Evolutionary conservation across 1,140 invertebrate genomes (phyloP).

Genomic region (Hestina assimilis): DNA sequence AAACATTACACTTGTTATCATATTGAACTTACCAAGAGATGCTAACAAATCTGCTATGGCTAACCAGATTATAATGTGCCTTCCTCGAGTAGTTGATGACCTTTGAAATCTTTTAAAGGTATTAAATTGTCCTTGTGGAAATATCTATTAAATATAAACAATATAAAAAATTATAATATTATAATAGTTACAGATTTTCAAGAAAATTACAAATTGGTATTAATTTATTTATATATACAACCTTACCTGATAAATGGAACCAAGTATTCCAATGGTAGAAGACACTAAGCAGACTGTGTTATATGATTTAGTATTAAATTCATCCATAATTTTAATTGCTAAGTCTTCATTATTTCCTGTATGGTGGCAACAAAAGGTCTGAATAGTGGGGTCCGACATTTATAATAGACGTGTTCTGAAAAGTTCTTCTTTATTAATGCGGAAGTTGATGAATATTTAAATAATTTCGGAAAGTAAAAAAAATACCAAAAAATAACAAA

Average conservation of each 20-base stretch:
- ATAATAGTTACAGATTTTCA: constrained; percentile 1
- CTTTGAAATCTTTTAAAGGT: constrained; percentile 74
- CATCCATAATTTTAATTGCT: constrained; percentile 81
- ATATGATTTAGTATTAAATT: constrained; percentile 85
- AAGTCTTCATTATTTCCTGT: constrained; percentile 81
- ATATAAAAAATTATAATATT: constrained; percentile 2
- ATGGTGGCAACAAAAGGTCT: constrained; percentile 88
- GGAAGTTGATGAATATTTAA: no score
- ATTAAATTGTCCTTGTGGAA: constrained; percentile 53
- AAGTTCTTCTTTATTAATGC: no score
- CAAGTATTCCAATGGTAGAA: constrained; percentile 84
- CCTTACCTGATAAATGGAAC: constrained; percentile 86
- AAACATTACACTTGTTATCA: not conserved
- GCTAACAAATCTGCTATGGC: constrained; percentile 88
- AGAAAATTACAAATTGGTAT: no score
- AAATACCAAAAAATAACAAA: no score
- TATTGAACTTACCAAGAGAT: constrained; percentile 80
- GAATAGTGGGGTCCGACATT: constrained; percentile 89
- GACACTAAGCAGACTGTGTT: constrained; percentile 86
- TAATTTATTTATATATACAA: no score
- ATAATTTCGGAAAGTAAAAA: no score
- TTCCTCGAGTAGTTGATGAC: constrained; percentile 80
- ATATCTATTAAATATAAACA: constrained; percentile 59
- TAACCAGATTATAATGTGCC: constrained; percentile 87
- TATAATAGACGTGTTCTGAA: constrained; percentile 10